Evolutionary conservation across 1,140 invertebrate species (phyloP), one percentile per base, ranked within the genome.

Genomic region (Eciton burchellii): DNA sequence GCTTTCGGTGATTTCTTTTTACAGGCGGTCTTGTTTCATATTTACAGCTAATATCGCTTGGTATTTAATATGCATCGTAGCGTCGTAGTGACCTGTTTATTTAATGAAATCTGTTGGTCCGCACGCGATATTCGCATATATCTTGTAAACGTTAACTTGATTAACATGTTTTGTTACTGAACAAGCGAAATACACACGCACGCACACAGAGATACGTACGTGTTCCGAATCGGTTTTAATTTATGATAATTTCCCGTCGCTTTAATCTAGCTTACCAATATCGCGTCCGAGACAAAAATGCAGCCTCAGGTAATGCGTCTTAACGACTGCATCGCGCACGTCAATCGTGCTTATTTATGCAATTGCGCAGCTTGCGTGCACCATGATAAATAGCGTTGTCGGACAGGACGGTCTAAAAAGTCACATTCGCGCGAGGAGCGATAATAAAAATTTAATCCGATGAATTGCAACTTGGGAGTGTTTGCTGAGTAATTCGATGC

Each of bases 331-430:
- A 19, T 66, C 59, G 54, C 59, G 60, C 68, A 77, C 68, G 43
- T 77, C 73, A 86, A 57, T 68, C 81, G 49, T 59, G 24, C 57
- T 87, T 77, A 82, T 87, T 88, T 84, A 88, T 87, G 85, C 86
- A 47, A 87, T 68, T 52, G 62, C 68, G 74, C 35, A 59, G 84
- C 63, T 88, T 84, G 86, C 86, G 77, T 88, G 86, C 82, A 66
- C 16, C 21, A 24, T 29, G 57, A 83, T 72, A 81, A 88, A 87
- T 68, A 87, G 68, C 26, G 52, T 41, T 41, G 52, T 56, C 24
- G 56, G n/a, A 81, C 49, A 35, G 65, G 47, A 62, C 47, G 35
- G 19, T 26, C n/a, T 65, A 76, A 82, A 83, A 87, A 84, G 52
- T 83, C 83, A 82, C 72, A 76, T 60, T 45, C 73, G 71, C 68